Evolutionary conservation across 2,888 invertebrate species (phyloP).

Genomic region (Sabatieria punctata): DNA sequence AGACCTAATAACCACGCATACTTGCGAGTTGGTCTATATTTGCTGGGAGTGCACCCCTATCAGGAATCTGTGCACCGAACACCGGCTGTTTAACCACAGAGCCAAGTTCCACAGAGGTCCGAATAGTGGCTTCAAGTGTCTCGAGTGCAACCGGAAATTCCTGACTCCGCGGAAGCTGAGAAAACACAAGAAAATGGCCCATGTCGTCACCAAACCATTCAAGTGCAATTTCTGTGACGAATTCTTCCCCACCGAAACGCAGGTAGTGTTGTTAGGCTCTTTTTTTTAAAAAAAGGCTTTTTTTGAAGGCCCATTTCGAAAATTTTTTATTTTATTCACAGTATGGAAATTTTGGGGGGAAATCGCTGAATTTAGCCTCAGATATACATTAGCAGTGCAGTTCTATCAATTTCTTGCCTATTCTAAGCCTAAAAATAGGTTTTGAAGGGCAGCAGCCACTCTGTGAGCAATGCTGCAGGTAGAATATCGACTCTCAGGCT

Average conservation of each 20-base stretch:
- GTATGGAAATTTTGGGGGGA: no score
- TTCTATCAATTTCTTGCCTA: no score
- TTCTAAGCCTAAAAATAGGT: no score
- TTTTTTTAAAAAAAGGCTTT: no score
- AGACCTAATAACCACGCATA: constrained; percentile 5
- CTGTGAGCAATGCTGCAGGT: no score
- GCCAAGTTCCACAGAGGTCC: constrained; percentile 18
- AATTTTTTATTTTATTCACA: no score
- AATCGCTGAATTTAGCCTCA: no score
- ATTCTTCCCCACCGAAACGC: constrained; percentile 24
- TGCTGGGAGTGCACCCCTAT: constrained; percentile 28
- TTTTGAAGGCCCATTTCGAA: no score
- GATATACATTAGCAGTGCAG: no score
- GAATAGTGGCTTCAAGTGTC: constrained; percentile 26
- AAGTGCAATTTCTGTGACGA: constrained; percentile 31
- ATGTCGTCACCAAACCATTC: constrained; percentile 28
- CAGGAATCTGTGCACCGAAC: constrained; percentile 24
- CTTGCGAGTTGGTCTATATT: constrained; percentile 20
- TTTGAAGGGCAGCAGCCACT: no score
- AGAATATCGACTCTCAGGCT: no score
- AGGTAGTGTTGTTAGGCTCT: no score
- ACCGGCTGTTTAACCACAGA: constrained; percentile 11
- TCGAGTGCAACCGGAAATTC: constrained; percentile 27
- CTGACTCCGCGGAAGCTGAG: constrained; percentile 20
- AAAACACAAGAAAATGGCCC: constrained; percentile 31